phyloP scores from a whole-genome alignment of 2,797 vertebrate genomes.

The Steatocranus sp. region DNA sequence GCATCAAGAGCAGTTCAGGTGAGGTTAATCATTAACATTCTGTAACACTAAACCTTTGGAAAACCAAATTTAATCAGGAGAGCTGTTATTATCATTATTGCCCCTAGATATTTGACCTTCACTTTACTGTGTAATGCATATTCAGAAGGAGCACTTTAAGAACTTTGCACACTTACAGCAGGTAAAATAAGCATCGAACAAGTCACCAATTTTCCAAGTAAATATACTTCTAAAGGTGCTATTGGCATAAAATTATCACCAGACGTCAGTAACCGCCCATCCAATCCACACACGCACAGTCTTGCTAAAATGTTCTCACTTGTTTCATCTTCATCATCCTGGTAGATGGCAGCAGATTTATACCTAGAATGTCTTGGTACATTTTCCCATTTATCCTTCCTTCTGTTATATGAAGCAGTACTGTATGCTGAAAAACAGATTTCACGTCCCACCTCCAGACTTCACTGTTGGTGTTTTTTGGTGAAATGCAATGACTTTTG shows the following conservation, averaged over 20 bases:
- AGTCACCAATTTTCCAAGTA: not conserved
- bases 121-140: not conserved
- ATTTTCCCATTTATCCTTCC: not conserved
- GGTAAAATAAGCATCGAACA: not conserved
- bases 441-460: not conserved
- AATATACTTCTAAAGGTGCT: not conserved
- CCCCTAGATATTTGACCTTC: not conserved
- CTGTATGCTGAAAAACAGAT: not conserved
- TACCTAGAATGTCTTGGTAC: not conserved
- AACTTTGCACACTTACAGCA: not conserved
- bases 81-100: not conserved
- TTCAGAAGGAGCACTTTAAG: not conserved
- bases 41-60: not conserved
- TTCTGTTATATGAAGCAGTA: not conserved
- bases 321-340: not conserved
- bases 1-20: constrained; percentile 86
- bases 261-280: not conserved
- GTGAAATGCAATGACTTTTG: not conserved
- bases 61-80: not conserved
- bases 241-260: not conserved
- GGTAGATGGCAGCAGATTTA: not conserved
- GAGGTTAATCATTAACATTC: not conserved
- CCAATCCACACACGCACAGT: not conserved
- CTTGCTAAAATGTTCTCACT: not conserved
- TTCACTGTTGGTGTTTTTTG: not conserved